Conservation (phyloP, 2,797 vertebrate genomes). For the Knipowitschia caucasica region DNA sequence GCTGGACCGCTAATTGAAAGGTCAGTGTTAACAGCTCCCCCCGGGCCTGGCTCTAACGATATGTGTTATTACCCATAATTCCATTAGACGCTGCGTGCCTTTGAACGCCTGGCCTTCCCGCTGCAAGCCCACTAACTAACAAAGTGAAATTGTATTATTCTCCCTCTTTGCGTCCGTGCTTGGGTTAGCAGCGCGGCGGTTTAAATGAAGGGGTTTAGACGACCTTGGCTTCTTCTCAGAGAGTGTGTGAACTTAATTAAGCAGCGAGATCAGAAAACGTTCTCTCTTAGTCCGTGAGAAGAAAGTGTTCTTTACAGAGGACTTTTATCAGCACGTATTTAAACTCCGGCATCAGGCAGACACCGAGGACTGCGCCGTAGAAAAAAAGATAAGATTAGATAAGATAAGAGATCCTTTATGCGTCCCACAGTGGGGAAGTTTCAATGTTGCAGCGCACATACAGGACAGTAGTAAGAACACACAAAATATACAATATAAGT, state of each 20-base stretch:
- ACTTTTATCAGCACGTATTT: no score
- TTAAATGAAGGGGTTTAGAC: constrained; percentile 3
- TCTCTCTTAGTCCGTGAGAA: not conserved
- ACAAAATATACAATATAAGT: no score
- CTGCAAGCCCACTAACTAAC: constrained; percentile 15
- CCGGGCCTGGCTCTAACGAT: constrained; percentile 35
- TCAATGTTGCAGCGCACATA: no score
- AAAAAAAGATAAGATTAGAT: no score
- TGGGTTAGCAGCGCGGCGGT: constrained; percentile 14
- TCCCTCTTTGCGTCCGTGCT: constrained; percentile 19
- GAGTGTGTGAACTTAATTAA: not conserved
- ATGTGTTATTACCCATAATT: constrained; percentile 39
- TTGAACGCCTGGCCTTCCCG: constrained; percentile 27
- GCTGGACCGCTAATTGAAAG: constrained; percentile 46
- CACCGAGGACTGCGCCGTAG: no score
- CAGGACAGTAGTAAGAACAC: no score
- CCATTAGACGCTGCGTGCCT: constrained; percentile 25
- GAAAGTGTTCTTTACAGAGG: no score
- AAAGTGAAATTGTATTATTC: constrained; percentile 36
- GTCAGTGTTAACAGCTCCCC: constrained; percentile 28
- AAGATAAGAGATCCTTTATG: no score
- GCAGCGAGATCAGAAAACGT: not conserved
- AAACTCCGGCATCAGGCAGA: no score
- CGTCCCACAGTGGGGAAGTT: no score
- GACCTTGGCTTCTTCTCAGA: not conserved